Percentiles rank a stretch among this genome's conserved stretches.
phyloP scores from a whole-genome alignment of 2,113 vertebrate species.

The Pimephales promelas region DNA sequence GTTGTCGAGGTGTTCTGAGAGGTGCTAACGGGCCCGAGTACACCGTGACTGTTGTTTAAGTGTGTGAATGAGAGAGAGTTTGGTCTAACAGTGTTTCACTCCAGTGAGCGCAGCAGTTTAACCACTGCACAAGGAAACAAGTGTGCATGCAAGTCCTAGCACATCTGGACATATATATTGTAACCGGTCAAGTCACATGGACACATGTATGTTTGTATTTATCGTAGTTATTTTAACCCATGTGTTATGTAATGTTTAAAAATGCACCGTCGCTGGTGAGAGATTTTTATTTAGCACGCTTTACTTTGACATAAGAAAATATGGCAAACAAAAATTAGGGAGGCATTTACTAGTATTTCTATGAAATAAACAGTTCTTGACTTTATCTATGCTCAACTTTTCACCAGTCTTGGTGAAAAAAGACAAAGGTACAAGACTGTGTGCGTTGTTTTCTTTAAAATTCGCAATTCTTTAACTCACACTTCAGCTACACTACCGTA shows the following conservation, averaged over 20 bases:
- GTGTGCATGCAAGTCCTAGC: slow-evolving; percentile 11
- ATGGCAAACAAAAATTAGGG: not conserved
- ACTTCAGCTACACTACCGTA: not conserved
- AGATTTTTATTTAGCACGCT: not conserved
- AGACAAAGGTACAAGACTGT: not conserved
- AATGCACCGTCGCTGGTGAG: not conserved
- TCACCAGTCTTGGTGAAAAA: not conserved
- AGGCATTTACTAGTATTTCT: not conserved
- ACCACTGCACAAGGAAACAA: slow-evolving; percentile 33
- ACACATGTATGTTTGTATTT: not conserved
- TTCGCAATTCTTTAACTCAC: not conserved
- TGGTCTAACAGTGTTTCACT: slow-evolving; percentile 38
- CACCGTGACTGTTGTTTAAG: slow-evolving; percentile 43
- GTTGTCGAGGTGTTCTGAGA: slow-evolving; percentile 9
- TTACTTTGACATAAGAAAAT: not conserved
- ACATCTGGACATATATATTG: not conserved
- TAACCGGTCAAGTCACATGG: not conserved
- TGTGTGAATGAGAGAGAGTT: slow-evolving; percentile 20
- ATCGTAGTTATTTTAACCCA: not conserved
- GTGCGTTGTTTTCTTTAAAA: not conserved
- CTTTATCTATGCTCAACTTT: too few relatives aligned
- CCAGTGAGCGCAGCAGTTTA: slow-evolving; percentile 5
- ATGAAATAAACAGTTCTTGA: not conserved
- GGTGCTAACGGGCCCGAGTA: not conserved
- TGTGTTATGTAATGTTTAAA: not conserved